Evolutionary conservation across 2,113 vertebrate species (phyloP).

Genomic region (Pterocles orientalis): DNA sequence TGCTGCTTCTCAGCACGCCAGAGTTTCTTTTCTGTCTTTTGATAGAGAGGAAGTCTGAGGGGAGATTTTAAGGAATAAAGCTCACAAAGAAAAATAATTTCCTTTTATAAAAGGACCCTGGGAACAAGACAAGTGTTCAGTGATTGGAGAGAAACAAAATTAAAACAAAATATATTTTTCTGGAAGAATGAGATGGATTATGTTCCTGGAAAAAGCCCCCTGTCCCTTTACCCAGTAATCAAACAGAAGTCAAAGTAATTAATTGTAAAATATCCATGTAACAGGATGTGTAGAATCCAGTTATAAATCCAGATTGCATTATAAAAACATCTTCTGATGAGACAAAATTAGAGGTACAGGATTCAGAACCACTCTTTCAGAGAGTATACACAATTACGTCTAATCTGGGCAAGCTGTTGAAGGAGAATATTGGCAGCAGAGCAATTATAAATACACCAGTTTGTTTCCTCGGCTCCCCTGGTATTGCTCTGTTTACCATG

Average conservation of each 20-base stretch:
- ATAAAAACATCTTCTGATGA: background rate
- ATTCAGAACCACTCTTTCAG: background rate
- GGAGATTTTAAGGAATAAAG: background rate
- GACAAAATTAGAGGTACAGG: background rate
- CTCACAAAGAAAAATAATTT: background rate
- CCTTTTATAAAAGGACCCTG: background rate
- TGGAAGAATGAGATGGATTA: background rate
- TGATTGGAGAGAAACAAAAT: background rate
- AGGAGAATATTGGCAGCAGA: background rate
- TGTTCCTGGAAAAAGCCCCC: background rate
- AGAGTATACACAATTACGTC: background rate
- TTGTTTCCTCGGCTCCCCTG: background rate
- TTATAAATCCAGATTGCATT: background rate
- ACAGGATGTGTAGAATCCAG: background rate
- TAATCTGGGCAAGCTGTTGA: background rate
- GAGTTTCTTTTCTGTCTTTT: background rate
- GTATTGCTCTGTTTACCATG: background rate
- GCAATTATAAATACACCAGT: background rate
- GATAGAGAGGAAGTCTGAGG: background rate
- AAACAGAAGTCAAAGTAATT: conserved; percentile 9
- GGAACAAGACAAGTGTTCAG: background rate
- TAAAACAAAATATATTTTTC: background rate
- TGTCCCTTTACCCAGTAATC: background rate
- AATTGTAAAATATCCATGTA: background rate
- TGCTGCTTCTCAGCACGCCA: background rate